Conservation (phyloP, 2,888 invertebrate genomes). For the Beris chalybata region DNA sequence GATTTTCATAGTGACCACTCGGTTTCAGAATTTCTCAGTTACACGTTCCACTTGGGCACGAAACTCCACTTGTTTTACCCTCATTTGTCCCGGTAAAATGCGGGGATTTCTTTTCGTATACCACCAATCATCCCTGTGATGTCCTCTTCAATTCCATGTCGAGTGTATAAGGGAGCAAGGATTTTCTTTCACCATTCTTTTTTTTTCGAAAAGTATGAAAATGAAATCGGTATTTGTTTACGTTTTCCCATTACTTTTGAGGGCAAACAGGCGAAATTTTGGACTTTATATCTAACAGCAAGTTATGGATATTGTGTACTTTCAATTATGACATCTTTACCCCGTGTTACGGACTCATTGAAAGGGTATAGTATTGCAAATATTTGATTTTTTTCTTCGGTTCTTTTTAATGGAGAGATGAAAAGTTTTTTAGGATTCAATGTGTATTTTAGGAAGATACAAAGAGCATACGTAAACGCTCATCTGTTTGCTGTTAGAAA, state of each 20-base stretch:
- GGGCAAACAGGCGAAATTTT: too few relatives aligned
- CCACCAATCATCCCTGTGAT: too few relatives aligned
- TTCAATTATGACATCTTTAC: conserved; percentile 18
- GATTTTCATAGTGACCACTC: conserved; percentile 15
- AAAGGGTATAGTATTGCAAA: conserved; percentile 15
- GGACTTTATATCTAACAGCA: too few relatives aligned
- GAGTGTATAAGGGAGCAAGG: too few relatives aligned
- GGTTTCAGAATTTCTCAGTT: conserved; percentile 6
- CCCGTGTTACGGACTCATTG: not conserved
- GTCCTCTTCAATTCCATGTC: too few relatives aligned
- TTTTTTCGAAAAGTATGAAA: too few relatives aligned
- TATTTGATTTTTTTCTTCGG: conserved; percentile 10
- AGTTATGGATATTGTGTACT: conserved; percentile 8
- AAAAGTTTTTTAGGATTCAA: not conserved
- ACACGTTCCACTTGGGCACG: conserved; percentile 16
- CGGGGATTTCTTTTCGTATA: too few relatives aligned
- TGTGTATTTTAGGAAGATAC: conserved; percentile 8
- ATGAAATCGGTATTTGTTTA: too few relatives aligned
- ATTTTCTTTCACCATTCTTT: too few relatives aligned
- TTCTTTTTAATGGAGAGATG: not conserved
- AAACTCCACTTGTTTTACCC: conserved; percentile 15
- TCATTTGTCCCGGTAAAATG: not conserved
- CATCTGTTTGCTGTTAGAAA: not conserved
- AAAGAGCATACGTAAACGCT: conserved; percentile 21
- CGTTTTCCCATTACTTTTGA: too few relatives aligned